These are phyloP conservation scores for Mechanitis messenoides DNA, from an alignment of 2,888 invertebrate species.

Conservation along the genomic window DNA sequence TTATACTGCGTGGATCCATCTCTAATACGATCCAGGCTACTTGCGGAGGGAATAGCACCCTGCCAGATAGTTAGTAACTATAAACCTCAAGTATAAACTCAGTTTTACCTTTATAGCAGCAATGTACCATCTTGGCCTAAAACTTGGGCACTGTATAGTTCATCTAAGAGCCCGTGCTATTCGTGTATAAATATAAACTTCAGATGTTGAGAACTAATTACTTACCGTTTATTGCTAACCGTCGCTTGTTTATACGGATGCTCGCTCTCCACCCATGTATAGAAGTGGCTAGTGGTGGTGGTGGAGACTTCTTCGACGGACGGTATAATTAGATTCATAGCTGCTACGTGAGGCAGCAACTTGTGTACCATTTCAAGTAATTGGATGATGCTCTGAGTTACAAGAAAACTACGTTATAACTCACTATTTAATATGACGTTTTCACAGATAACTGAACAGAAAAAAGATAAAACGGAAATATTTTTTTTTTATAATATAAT, in stretches of 20 bases:
- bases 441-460: no score
- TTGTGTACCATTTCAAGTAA: conserved; percentile 91
- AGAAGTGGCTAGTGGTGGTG: conserved; percentile 88
- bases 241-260: conserved; percentile 96
- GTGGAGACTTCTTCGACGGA: conserved; percentile 44
- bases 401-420: conserved; percentile 7
- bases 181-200: not conserved
- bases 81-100: not conserved
- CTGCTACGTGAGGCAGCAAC: conserved; percentile 90
- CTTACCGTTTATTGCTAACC: conserved; percentile 87
- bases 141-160: no score
- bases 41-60: conserved; percentile 90
- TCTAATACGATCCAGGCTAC: conserved; percentile 96
- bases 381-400: conserved; percentile 86
- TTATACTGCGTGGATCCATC: conserved; percentile 94
- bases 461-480: no score
- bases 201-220: not conserved
- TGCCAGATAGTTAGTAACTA: conserved; percentile 38
- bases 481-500: no score
- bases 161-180: no score
- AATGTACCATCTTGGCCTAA: not conserved
- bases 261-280: conserved; percentile 95
- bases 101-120: not conserved
- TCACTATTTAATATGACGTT: no score
- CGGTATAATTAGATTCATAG: conserved; percentile 83